Conservation (phyloP, 2,888 invertebrate genomes). For the Yponomeuta plumbellus region DNA sequence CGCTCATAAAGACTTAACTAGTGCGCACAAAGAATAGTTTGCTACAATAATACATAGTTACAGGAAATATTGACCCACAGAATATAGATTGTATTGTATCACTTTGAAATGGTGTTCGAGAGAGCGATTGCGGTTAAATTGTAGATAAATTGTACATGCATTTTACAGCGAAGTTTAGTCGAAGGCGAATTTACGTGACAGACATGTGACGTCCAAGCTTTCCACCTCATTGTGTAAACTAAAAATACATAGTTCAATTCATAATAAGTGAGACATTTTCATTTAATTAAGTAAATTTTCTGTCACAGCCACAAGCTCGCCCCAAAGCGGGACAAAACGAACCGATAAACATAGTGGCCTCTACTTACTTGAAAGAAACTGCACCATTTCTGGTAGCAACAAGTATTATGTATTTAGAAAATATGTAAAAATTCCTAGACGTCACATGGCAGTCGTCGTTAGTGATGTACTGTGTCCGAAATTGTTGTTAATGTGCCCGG, state of each 20-base stretch:
- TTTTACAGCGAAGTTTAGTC: slow-evolving; percentile 14
- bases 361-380: too few species aligned
- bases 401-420: background rate
- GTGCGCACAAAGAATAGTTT: slow-evolving; percentile 9
- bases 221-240: background rate
- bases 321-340: background rate
- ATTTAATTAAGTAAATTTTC: background rate
- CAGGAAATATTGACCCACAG: background rate
- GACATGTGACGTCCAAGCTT: slow-evolving; percentile 2
- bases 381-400: background rate
- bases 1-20: slow-evolving; percentile 13
- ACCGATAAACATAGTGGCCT: background rate
- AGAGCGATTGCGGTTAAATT: slow-evolving; percentile 9
- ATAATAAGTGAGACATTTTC: background rate
- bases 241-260: background rate
- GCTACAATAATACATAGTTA: slow-evolving; percentile 4
- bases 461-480: too few species aligned
- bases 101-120: slow-evolving; percentile 10
- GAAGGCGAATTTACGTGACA: background rate
- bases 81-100: slow-evolving; percentile 4
- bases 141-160: slow-evolving; percentile 7
- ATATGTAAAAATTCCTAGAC: background rate
- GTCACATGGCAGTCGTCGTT: slow-evolving; percentile 3
- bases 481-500: too few species aligned
- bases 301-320: background rate